Percentiles rank a stretch among this genome's conserved stretches.
Evolutionary conservation across 2,797 vertebrate genomes (phyloP).

Genomic region (Gymnothorax javanicus): DNA sequence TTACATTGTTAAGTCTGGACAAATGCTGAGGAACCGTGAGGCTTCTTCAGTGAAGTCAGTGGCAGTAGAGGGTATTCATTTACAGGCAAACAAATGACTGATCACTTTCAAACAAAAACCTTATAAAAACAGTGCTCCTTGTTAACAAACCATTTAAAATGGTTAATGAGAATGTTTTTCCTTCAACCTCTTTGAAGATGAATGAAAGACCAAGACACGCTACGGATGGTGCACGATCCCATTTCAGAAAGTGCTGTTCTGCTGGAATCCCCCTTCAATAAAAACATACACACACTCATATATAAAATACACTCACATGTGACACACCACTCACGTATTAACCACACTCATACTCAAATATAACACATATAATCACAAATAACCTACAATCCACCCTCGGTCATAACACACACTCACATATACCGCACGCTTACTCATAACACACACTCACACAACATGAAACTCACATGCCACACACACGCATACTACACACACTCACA

Average conservation of each 20-base stretch:
- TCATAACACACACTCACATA: neutral
- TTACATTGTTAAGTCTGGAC: conserved; percentile 21
- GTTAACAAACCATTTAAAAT: neutral
- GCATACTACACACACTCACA: neutral
- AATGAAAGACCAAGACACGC: conserved; percentile 25
- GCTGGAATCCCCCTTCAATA: conserved; percentile 38
- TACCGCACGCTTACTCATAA: neutral
- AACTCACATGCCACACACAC: neutral
- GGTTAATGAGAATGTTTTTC: conserved; percentile 26
- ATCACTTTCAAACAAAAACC: neutral
- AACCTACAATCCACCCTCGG: too few relatives aligned
- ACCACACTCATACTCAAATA: neutral
- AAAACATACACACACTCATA: conserved; percentile 63
- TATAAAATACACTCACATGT: neutral
- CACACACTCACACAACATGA: neutral
- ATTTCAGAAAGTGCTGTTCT: conserved; percentile 61
- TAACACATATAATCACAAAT: neutral
- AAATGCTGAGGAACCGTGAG: neutral
- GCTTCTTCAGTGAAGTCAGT: neutral
- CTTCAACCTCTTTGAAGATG: conserved; percentile 45
- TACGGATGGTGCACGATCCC: conserved; percentile 65
- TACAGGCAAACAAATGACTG: neutral
- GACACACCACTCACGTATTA: too few relatives aligned
- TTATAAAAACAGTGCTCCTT: neutral
- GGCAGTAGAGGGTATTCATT: neutral